Base-by-base conservation (phyloP, 1,140 invertebrate genomes). In the Periplaneta americana region DNA sequence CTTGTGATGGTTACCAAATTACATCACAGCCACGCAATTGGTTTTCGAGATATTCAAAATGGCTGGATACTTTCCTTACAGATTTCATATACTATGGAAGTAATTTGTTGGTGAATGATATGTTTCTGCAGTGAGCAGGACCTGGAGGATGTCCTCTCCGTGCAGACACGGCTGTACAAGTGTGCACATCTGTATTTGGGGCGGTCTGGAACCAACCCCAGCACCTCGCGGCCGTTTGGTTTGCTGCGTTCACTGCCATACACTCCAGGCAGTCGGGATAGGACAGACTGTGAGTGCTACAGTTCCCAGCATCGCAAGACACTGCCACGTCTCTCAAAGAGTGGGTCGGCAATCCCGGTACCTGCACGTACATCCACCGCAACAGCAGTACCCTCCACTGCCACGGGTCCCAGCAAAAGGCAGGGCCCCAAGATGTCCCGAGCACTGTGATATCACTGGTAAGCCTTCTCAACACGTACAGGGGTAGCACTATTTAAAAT, bases 181-280 rank as follows among this genome's bases (percentile, higher is more conserved):
- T 93, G 91, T 80, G 91, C 92, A 33, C 91, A 92, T 83, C 91
- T 92, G 84, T 93, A 93, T 84, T 86, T 93, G 74, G 92, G 92
- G 11, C 87, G 87, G 78, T 90, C 88, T 83, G 88, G 89, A 74
- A 11, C 48, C n/a, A 81, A 34, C 36, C 28, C 66, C 8, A 28
- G 31, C 17, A 48, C 33, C 9, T 18, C 34, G 15, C 66, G 35
- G 28, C 48, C 80, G 34, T 36, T 80, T 31, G 80, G 80, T 33
- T 36, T 80, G n/a, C 48, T 80, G 22, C 80, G 66, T 13, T 35
- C 80, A 31, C 48, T 80, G 18, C 80, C 66, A 31, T 35, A 57
- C 11, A 28, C 74, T 34, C 32, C 37, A 34, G 10, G 33, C 11
- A 34, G 74, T 37, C 74, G 22, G 15, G 80, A 78, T 15, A 36